These are phyloP conservation scores for Bryconaethiops microstoma DNA, from an alignment of 2,797 vertebrate genomes.

Conservation along the genomic window DNA sequence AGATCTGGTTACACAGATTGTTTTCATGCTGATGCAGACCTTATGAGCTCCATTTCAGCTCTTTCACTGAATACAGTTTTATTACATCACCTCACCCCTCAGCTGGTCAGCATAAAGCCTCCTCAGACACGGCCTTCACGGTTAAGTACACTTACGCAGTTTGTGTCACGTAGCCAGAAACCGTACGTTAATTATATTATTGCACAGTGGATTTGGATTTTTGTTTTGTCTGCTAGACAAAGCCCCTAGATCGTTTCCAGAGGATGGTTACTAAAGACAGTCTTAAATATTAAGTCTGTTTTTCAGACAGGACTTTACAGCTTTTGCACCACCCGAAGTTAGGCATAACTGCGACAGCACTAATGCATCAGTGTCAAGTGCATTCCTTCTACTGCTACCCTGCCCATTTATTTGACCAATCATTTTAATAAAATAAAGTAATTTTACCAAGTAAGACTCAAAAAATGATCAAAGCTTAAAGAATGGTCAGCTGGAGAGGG, in stretches of 20 bases:
- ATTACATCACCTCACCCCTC: conserved; percentile 47
- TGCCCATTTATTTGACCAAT: too few species aligned
- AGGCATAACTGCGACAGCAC: too few species aligned
- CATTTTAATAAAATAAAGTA: too few species aligned
- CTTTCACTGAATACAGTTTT: conserved; percentile 18
- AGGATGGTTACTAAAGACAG: too few species aligned
- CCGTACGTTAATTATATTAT: background rate
- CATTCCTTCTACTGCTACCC: too few species aligned
- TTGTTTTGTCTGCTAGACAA: background rate
- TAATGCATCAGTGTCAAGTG: too few species aligned
- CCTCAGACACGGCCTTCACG: conserved; percentile 13
- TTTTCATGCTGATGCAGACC: conserved; percentile 4
- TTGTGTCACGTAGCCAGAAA: background rate
- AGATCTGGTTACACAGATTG: background rate
- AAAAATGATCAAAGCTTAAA: too few species aligned
- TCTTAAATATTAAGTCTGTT: too few species aligned
- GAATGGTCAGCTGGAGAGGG: too few species aligned
- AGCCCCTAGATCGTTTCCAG: background rate
- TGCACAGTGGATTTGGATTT: background rate
- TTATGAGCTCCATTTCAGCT: conserved; percentile 3
- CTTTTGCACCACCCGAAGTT: too few species aligned
- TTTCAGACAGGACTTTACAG: too few species aligned
- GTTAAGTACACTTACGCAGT: background rate
- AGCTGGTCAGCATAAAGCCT: conserved; percentile 6
- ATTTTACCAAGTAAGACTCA: too few species aligned